Evolutionary conservation across 2,888 invertebrate genomes (phyloP).

Genomic region (Aplocera efformata): DNA sequence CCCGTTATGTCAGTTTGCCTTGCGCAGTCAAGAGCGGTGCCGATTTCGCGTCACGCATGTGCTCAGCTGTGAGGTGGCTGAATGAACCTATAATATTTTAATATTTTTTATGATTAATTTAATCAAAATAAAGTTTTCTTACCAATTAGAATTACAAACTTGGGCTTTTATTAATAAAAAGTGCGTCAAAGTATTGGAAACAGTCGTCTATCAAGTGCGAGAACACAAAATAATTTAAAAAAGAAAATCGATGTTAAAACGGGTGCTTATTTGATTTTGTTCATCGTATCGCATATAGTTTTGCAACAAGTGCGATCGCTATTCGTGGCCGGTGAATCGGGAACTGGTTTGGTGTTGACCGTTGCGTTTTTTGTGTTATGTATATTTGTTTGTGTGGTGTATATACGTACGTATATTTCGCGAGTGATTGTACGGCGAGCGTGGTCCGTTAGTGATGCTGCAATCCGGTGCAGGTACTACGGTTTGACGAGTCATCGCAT

Average conservation of each 20-base stretch:
- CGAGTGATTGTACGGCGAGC: constrained; percentile 51
- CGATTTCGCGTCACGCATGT: constrained; percentile 38
- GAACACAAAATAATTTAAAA: constrained; percentile 45
- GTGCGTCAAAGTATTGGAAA: constrained; percentile 44
- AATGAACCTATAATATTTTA: constrained; percentile 51
- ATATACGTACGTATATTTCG: constrained; percentile 43
- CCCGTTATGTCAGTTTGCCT: constrained; percentile 49
- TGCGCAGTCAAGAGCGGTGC: constrained; percentile 60
- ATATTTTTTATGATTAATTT: constrained; percentile 19
- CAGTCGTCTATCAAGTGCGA: constrained; percentile 28
- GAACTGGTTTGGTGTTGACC: constrained; percentile 68
- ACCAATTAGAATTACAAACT: constrained; percentile 45
- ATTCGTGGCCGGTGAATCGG: constrained; percentile 44
- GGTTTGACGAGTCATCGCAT: constrained; percentile 41
- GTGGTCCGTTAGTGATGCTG: constrained; percentile 58
- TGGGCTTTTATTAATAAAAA: constrained; percentile 48
- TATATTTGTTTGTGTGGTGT: constrained; percentile 52
- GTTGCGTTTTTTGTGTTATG: constrained; percentile 68
- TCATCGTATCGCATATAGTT: constrained; percentile 54
- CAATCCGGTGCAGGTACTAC: constrained; percentile 43
- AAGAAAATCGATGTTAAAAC: constrained; percentile 61
- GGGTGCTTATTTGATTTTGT: constrained; percentile 55
- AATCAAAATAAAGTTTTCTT: constrained; percentile 21
- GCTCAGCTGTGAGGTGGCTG: constrained; percentile 46
- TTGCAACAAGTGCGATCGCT: constrained; percentile 67